A percentile compares a stretch with the other conserved stretches of the same genome.
Conservation (phyloP, 1,140 invertebrate genomes). For the Brachionus angularis region DNA sequence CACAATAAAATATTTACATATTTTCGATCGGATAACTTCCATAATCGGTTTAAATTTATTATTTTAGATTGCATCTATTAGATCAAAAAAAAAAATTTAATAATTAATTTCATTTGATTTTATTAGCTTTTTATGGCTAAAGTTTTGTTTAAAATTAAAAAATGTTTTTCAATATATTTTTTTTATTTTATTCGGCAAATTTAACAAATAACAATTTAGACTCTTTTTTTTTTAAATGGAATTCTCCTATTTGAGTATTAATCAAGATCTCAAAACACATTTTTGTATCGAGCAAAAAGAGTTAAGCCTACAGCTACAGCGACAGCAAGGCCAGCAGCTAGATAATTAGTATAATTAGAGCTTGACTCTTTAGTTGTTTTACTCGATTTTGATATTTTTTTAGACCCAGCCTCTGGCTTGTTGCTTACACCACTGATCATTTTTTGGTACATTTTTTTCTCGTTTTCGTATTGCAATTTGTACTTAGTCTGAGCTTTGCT, state of each 20-base stretch:
- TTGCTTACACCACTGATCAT: conserved; percentile 24
- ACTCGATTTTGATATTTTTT: background rate
- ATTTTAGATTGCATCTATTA: conserved; percentile 31
- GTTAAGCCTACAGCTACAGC: conserved; percentile 20
- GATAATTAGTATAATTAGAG: background rate
- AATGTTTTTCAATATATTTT: too few relatives aligned
- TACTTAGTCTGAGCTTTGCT: conserved; percentile 27
- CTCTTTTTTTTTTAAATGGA: background rate
- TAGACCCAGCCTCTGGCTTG: background rate
- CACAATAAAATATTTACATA: background rate
- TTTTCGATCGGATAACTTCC: conserved; percentile 10
- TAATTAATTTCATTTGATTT: background rate
- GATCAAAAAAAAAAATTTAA: background rate
- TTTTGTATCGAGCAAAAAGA: conserved; percentile 31
- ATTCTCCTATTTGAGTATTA: background rate
- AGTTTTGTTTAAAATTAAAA: background rate
- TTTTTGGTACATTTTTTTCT: conserved; percentile 43
- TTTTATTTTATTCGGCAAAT: too few relatives aligned
- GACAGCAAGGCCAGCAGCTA: conserved; percentile 11
- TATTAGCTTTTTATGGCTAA: background rate
- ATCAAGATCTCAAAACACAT: background rate
- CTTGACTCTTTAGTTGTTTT: background rate
- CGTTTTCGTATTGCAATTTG: conserved; percentile 36
- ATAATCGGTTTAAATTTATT: conserved; percentile 24
- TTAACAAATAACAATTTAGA: too few relatives aligned